Conservation (phyloP, 2,888 invertebrate species). For the Mimumesa dahlbomi region DNA sequence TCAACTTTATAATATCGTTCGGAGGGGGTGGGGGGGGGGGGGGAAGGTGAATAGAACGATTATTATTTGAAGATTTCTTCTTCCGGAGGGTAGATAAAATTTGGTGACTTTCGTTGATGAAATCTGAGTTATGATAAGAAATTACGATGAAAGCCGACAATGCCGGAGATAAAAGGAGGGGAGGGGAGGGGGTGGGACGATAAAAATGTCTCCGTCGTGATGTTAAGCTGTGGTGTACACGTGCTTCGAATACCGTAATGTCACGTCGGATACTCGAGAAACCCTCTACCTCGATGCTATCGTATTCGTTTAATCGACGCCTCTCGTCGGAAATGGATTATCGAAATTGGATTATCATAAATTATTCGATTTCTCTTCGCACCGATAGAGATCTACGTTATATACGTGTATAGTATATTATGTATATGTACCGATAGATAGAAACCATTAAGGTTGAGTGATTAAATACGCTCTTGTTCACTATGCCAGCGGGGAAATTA, state of each 20-base stretch:
- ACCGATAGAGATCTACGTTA: too few relatives aligned
- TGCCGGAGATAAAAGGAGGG: too few relatives aligned
- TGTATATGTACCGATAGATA: not conserved
- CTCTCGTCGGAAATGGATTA: too few relatives aligned
- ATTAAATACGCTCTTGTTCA: not conserved
- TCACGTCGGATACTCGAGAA: constrained; percentile 22
- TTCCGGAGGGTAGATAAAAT: too few relatives aligned
- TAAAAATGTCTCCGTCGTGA: constrained; percentile 51
- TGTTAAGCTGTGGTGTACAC: constrained; percentile 47
- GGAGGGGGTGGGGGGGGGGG: not conserved
- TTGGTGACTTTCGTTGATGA: constrained; percentile 43
- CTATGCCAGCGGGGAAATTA: too few relatives aligned
- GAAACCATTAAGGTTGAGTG: not conserved
- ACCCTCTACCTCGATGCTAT: constrained; percentile 28
- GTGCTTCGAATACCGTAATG: constrained; percentile 55
- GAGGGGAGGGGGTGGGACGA: constrained; percentile 36
- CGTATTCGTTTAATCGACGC: constrained; percentile 51
- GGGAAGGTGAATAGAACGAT: too few relatives aligned
- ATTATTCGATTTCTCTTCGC: constrained; percentile 36
- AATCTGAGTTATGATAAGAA: constrained; percentile 58
- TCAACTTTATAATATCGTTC: too few relatives aligned
- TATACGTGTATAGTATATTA: too few relatives aligned
- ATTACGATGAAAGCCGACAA: constrained; percentile 36
- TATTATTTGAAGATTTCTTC: too few relatives aligned
- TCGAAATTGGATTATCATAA: constrained; percentile 53